Percentiles rank a stretch among this genome's conserved stretches.
These are phyloP conservation scores for Pocota personata DNA, from an alignment of 2,888 invertebrate species.

Conservation along the genomic window DNA sequence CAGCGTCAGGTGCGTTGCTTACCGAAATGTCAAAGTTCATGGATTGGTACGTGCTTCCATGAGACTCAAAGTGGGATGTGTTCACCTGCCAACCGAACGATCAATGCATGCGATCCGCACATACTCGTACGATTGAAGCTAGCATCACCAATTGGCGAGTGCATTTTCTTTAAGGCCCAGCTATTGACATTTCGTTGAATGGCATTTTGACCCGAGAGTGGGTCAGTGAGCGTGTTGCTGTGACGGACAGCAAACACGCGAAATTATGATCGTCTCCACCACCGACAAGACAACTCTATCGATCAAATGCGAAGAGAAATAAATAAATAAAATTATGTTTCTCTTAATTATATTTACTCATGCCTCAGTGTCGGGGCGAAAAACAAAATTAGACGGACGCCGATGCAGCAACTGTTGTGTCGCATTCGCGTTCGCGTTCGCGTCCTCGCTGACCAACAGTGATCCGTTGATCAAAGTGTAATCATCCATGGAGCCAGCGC, in stretches of 20 bases:
- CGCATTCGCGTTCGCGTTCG: no score
- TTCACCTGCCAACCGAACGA: conserved; percentile 33
- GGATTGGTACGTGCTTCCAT: conserved; percentile 56
- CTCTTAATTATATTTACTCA: conserved; percentile 55
- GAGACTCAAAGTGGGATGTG: conserved; percentile 49
- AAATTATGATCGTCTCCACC: conserved; percentile 36
- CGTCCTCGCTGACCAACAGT: conserved; percentile 33
- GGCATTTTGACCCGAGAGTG: conserved; percentile 60
- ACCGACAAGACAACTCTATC: conserved; percentile 15
- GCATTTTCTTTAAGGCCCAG: conserved; percentile 21
- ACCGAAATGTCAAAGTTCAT: conserved; percentile 66
- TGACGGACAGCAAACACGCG: conserved; percentile 47
- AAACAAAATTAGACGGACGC: not conserved
- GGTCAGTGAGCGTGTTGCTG: conserved; percentile 59
- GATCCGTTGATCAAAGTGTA: conserved; percentile 46
- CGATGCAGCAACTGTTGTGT: conserved; percentile 14
- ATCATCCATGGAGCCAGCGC: conserved; percentile 21
- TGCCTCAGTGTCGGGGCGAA: not conserved
- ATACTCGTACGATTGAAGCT: conserved; percentile 5
- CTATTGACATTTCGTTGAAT: conserved; percentile 67
- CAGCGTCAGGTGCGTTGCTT: conserved; percentile 59
- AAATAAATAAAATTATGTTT: conserved; percentile 63
- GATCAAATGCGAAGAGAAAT: conserved; percentile 32
- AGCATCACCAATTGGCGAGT: conserved; percentile 1
- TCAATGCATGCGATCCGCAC: conserved; percentile 14